These are phyloP conservation scores for Mormyrus proboscirostris DNA, from an alignment of 2,797 vertebrate species.

Conservation along the genomic window DNA sequence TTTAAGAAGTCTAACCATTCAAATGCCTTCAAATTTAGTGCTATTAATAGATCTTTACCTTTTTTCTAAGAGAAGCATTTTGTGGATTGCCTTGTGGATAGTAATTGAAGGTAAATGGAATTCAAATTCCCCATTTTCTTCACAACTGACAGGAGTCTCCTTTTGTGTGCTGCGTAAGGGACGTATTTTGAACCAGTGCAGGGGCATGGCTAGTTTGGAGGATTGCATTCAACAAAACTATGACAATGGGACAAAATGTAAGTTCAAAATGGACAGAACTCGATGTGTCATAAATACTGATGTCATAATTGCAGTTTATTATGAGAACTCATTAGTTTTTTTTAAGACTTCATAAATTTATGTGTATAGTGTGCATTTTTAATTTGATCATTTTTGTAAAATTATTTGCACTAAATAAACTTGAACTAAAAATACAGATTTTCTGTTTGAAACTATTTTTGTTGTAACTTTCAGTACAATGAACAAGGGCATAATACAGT, in stretches of 20 bases:
- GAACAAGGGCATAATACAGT: background rate
- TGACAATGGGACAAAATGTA: constrained; percentile 44
- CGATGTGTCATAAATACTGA: constrained; percentile 43
- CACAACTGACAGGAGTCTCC: constrained; percentile 19
- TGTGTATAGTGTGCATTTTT: constrained; percentile 40
- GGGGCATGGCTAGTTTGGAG: constrained; percentile 5
- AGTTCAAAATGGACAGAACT: constrained; percentile 45
- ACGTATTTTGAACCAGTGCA: background rate
- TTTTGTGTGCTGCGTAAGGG: constrained; percentile 13
- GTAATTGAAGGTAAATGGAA: background rate
- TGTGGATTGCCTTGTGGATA: background rate
- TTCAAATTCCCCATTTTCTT: background rate
- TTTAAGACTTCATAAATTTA: constrained; percentile 24
- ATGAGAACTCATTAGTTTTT: constrained; percentile 31
- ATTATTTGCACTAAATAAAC: constrained; percentile 67
- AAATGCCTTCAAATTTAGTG: background rate
- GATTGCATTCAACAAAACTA: constrained; percentile 11
- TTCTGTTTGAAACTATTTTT: background rate
- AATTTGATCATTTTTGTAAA: constrained; percentile 42
- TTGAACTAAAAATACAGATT: constrained; percentile 43
- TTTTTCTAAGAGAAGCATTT: background rate
- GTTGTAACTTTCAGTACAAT: background rate
- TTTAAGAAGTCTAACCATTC: background rate
- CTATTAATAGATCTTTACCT: background rate
- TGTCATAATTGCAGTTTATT: constrained; percentile 44